These are phyloP conservation scores for Atractosteus spatula DNA, from an alignment of 2,113 vertebrate species.

Conservation along the genomic window DNA sequence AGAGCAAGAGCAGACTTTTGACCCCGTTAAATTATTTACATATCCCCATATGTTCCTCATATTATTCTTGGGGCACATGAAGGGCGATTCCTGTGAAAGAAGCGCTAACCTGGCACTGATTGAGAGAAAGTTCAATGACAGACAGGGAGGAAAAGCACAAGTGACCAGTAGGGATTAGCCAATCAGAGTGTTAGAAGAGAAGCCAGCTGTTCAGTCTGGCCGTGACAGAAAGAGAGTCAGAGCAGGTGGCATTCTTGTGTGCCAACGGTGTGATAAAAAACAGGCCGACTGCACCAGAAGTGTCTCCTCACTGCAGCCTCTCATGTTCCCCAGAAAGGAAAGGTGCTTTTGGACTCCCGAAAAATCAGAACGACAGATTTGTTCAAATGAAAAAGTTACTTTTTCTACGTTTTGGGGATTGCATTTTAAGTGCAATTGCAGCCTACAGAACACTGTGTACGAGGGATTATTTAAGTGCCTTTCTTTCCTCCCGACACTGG, in stretches of 20 bases:
- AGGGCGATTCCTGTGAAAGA: conserved; percentile 47
- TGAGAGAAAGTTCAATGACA: conserved; percentile 67
- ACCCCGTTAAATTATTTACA: conserved; percentile 71
- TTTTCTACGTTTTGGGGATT: too few relatives aligned
- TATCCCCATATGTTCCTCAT: conserved; percentile 61
- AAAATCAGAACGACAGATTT: too few relatives aligned
- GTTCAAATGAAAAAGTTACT: neutral
- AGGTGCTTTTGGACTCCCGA: neutral
- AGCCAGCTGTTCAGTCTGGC: conserved; percentile 70
- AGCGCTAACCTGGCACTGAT: conserved; percentile 48
- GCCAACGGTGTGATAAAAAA: conserved; percentile 53
- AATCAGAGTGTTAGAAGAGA: conserved; percentile 69
- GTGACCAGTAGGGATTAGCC: conserved; percentile 72
- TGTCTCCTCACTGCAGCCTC: neutral
- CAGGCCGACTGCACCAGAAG: conserved; percentile 5
- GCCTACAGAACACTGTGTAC: too few relatives aligned
- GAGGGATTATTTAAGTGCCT: too few relatives aligned
- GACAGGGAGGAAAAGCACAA: conserved; percentile 54
- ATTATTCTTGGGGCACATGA: conserved; percentile 54
- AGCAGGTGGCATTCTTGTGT: conserved; percentile 63
- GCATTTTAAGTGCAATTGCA: too few relatives aligned
- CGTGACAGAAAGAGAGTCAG: conserved; percentile 46
- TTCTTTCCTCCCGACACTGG: too few relatives aligned
- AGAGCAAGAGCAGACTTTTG: conserved; percentile 48
- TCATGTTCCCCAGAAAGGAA: neutral